phyloP scores from a whole-genome alignment of 2,113 vertebrate genomes.

The Thymallus thymallus region DNA sequence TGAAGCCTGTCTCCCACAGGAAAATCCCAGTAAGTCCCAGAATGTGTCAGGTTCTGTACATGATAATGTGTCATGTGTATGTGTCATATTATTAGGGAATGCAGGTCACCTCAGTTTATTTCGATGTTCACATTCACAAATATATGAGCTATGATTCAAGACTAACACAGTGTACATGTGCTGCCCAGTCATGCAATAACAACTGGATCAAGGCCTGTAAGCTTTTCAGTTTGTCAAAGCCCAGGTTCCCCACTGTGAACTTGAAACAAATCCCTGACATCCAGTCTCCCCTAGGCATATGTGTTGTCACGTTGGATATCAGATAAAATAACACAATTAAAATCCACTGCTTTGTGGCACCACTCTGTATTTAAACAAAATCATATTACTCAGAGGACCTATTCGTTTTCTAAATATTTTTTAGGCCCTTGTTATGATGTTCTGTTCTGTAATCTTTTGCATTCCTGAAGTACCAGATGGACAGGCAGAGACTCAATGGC shows the following conservation, averaged over 20 bases:
- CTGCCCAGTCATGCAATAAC: constrained; percentile 29
- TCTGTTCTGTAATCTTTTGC: neutral
- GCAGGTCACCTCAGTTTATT: neutral
- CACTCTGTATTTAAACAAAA: constrained; percentile 20
- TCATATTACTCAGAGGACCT: constrained; percentile 28
- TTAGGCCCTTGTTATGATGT: constrained; percentile 3
- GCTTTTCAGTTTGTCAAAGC: constrained; percentile 34
- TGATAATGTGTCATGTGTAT: too few relatives aligned
- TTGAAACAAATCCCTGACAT: constrained; percentile 27
- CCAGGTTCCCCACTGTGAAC: constrained; percentile 22
- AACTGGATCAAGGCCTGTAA: constrained; percentile 41
- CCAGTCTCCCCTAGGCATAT: constrained; percentile 15
- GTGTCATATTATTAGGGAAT: neutral
- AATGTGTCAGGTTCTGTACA: neutral
- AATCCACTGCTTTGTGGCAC: neutral
- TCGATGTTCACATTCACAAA: constrained; percentile 13
- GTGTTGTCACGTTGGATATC: constrained; percentile 30
- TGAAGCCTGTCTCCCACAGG: neutral
- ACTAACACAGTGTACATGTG: neutral
- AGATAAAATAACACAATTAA: neutral
- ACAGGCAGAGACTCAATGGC: constrained; percentile 24
- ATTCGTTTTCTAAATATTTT: constrained; percentile 17
- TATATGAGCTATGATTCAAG: neutral
- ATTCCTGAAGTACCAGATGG: neutral
- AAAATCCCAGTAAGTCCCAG: neutral